Conservation (phyloP, 2,113 vertebrate species). For the Electrona antarctica region DNA sequence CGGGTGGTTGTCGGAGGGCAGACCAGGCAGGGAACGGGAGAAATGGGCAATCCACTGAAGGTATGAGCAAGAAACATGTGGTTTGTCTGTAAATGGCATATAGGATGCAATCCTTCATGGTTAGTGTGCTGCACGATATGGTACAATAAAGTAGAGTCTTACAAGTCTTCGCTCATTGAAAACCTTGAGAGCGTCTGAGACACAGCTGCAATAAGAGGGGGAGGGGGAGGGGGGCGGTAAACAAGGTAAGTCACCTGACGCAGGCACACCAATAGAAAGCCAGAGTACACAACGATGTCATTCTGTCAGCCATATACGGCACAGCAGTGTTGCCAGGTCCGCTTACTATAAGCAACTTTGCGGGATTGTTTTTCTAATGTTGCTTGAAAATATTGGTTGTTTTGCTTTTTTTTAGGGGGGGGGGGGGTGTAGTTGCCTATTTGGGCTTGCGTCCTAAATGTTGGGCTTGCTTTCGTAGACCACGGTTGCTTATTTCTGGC, state of each 20-base stretch:
- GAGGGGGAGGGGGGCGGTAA: conserved; percentile 48
- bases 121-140: conserved; percentile 68
- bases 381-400: too few species aligned
- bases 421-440: too few species aligned
- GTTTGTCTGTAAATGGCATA: conserved; percentile 78
- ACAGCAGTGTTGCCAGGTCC: not conserved
- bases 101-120: conserved; percentile 78
- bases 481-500: too few species aligned
- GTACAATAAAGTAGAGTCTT: conserved; percentile 82
- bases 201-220: conserved; percentile 81
- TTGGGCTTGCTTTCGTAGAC: too few species aligned
- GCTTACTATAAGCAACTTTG: too few species aligned
- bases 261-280: conserved; percentile 46
- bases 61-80: conserved; percentile 63
- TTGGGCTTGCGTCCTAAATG: too few species aligned
- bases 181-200: conserved; percentile 79
- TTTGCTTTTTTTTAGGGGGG: too few species aligned
- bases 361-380: too few species aligned
- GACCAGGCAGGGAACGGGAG: conserved; percentile 75
- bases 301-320: conserved; percentile 14
- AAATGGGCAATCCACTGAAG: conserved; percentile 78
- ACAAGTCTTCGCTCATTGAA: conserved; percentile 81
- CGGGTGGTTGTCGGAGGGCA: conserved; percentile 65
- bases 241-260: conserved; percentile 60
- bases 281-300: conserved; percentile 42